phyloP scores from a whole-genome alignment of 2,113 vertebrate species.

The Odontophorus gujanensis region DNA sequence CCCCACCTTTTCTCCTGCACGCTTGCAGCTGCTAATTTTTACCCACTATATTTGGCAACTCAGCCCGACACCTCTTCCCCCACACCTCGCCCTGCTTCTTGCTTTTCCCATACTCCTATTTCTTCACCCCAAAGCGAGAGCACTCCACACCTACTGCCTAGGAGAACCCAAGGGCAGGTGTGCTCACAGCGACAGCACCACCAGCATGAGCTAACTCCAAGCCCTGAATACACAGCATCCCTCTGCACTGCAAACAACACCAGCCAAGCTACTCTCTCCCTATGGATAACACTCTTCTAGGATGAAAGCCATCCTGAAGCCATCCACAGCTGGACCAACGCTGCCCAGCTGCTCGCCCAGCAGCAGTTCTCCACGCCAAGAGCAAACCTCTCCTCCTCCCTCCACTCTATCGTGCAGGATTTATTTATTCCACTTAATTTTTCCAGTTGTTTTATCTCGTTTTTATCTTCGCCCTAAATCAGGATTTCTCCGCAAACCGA shows the following conservation, averaged over 20 bases:
- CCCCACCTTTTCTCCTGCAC: slow-evolving; percentile 69
- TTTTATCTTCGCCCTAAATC: slow-evolving; percentile 60
- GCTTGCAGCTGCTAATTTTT: slow-evolving; percentile 79
- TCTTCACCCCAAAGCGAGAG: background rate
- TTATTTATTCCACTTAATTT: slow-evolving; percentile 14
- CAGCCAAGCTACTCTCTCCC: background rate
- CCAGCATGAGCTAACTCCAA: background rate
- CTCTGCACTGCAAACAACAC: background rate
- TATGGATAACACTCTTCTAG: background rate
- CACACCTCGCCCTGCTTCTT: slow-evolving; percentile 9
- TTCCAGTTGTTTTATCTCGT: slow-evolving; percentile 50
- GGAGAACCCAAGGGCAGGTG: background rate
- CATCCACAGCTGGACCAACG: background rate
- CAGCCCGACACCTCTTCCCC: slow-evolving; percentile 67
- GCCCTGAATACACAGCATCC: background rate
- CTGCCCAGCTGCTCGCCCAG: background rate
- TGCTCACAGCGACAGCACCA: background rate
- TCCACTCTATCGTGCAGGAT: background rate
- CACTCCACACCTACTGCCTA: background rate
- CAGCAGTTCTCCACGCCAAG: background rate
- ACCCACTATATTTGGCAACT: slow-evolving; percentile 68
- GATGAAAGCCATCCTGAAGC: background rate
- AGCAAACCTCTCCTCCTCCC: background rate
- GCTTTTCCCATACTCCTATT: slow-evolving; percentile 12
- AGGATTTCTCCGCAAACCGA: background rate